Conservation (phyloP, 2,113 vertebrate genomes). For the Sminthopsis crassicaudata region DNA sequence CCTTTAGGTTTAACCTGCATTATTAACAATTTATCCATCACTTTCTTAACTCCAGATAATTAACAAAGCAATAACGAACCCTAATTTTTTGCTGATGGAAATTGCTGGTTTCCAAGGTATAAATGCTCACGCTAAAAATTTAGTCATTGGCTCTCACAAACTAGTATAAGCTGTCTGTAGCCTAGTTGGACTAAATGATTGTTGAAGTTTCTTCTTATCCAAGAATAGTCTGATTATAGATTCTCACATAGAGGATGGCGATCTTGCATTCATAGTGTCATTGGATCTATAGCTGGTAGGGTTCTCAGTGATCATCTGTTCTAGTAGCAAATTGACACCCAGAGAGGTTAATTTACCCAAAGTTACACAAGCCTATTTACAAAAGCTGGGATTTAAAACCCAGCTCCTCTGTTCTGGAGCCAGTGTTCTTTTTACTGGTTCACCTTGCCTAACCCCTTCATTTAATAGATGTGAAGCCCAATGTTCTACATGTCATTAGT, state of each 20-base stretch:
- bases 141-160: neutral
- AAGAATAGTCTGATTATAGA: neutral
- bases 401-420: neutral
- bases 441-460: neutral
- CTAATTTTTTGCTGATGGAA: neutral
- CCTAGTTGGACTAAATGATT: neutral
- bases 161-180: neutral
- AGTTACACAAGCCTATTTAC: neutral
- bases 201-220: neutral
- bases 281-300: neutral
- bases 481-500: no score
- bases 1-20: neutral
- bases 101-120: neutral
- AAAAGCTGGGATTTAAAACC: neutral
- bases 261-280: neutral
- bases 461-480: neutral
- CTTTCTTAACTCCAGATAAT: neutral
- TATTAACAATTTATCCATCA: neutral
- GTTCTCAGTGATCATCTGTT: neutral
- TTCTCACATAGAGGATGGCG: neutral
- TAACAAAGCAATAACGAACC: neutral
- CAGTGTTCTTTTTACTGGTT: neutral
- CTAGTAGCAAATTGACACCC: neutral
- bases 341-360: neutral
- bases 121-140: neutral